These are phyloP conservation scores for Toxostoma redivivum DNA, from an alignment of 2,113 vertebrate genomes.

Conservation along the genomic window DNA sequence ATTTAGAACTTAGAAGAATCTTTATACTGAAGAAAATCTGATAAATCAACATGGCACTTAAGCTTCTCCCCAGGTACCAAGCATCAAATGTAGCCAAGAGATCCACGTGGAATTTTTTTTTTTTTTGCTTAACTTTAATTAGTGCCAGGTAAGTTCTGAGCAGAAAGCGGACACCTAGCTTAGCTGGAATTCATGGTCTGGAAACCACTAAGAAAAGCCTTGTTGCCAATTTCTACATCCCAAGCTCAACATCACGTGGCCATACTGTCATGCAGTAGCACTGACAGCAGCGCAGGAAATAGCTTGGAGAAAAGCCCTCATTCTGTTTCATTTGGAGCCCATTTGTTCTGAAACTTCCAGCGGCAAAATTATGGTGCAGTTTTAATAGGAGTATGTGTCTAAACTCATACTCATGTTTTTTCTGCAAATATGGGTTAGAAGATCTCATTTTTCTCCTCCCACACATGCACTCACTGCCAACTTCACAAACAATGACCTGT, in stretches of 20 bases:
- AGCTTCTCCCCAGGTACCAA: neutral
- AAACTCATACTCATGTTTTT: slow-evolving; percentile 17
- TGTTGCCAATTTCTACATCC: slow-evolving; percentile 22
- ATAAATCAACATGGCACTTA: neutral
- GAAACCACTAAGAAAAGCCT: slow-evolving; percentile 41
- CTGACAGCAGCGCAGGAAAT: neutral
- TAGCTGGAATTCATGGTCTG: slow-evolving; percentile 62
- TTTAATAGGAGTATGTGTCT: slow-evolving; percentile 60
- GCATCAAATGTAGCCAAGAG: neutral
- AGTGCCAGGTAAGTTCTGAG: slow-evolving; percentile 50
- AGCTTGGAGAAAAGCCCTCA: slow-evolving; percentile 46
- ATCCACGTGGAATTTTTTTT: neutral
- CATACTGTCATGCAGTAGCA: neutral
- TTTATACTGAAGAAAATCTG: neutral
- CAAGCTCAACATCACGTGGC: slow-evolving; percentile 15
- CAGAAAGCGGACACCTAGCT: slow-evolving; percentile 30
- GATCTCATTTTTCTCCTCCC: slow-evolving; percentile 52
- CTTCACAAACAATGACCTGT: slow-evolving; percentile 22
- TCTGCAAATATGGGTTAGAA: slow-evolving; percentile 27
- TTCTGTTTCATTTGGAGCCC: slow-evolving; percentile 64
- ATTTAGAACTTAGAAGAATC: neutral
- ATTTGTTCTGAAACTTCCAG: slow-evolving; percentile 59
- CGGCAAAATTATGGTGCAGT: slow-evolving; percentile 53
- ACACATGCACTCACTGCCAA: neutral
- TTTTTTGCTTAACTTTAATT: neutral